Conservation (phyloP, 2,113 vertebrate genomes). For the Todiramphus chloris region DNA sequence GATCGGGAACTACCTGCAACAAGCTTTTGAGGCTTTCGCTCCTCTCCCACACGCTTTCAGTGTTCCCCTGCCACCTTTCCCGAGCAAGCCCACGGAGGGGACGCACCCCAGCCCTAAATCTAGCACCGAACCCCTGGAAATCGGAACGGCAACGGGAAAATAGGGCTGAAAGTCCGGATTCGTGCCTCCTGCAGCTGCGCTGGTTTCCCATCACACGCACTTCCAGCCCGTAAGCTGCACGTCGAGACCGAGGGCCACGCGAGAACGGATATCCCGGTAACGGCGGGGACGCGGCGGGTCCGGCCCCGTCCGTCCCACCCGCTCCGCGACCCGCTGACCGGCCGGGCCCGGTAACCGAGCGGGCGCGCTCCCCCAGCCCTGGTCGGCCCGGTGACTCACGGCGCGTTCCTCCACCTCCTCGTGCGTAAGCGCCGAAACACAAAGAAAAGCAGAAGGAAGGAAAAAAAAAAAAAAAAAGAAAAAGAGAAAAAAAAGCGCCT, state of each 20-base stretch:
- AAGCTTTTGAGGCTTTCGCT: neutral
- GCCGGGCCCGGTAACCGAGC: neutral
- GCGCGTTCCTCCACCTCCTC: neutral
- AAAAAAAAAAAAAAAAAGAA: no score
- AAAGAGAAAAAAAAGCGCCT: neutral
- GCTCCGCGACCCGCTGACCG: neutral
- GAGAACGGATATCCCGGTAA: neutral
- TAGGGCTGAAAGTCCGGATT: rapidly evolving
- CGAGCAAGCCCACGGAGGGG: no score
- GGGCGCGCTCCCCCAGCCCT: neutral
- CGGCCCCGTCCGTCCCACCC: neutral
- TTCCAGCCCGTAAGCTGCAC: rapidly evolving
- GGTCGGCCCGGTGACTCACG: neutral
- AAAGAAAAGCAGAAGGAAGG: neutral
- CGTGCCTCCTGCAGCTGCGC: rapidly evolving
- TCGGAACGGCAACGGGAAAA: rapidly evolving
- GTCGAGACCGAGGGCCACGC: rapidly evolving
- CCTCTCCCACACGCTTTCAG: rapidly evolving
- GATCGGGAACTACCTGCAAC: rapidly evolving
- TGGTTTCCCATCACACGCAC: rapidly evolving
- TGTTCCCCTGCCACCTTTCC: rapidly evolving
- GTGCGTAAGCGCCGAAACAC: neutral
- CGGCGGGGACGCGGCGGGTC: neutral
- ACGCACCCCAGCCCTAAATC: rapidly evolving
- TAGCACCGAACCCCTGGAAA: rapidly evolving